Base-by-base conservation (phyloP, 2,797 vertebrate genomes). In the Lacerta bilineata region DNA sequence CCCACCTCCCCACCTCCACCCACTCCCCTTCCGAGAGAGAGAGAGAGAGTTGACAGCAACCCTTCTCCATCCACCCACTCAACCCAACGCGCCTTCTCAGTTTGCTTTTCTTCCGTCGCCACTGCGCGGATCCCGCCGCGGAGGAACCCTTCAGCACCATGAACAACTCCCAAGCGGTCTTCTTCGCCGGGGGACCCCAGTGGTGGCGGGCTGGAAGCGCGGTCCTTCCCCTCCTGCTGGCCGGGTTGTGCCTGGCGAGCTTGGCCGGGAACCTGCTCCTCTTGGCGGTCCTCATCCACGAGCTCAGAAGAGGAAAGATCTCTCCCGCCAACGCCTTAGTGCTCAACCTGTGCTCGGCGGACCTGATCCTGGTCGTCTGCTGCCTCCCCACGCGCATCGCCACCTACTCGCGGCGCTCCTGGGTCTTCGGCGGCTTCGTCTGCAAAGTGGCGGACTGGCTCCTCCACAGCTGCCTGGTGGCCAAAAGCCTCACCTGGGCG, bases 391-490 rank as follows among this genome's bases (percentile, higher is more conserved):
- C 97, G 71, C 97, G 97, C 69, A 95, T 96, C 90, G 97, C 97
- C 86, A 97, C 96, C 94, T 97, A 36, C 11, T n/a, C 97, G 95
- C 95, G 89, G 50, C 96, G 96, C 88, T 95, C 95, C 13, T 98
- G 98, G 98, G 95, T 95, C 8, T 84, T 97, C 27, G 97, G 97
- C 4, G 87, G 91, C 4, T 95, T 97, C 27, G 91, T 96, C 2
- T 98, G 98, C 94, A 96, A 94, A 90, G 97, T 97, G 41, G 81
- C 97, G 10, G 97, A 97, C 90, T 98, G 97, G 97, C 96, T 98
- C 87, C 97, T 98, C 61, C 97, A 98, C 91, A 95, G 96, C 0
- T 97, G 97, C 50, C 87, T 98, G 85, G 92, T 96, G 0, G 97
- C 96, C 2, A 98, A 98, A 95, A 97, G 97, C 83, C 94, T 98